These are phyloP conservation scores for Hermodice carunculata DNA, from an alignment of 2,888 invertebrate genomes.

Conservation along the genomic window DNA sequence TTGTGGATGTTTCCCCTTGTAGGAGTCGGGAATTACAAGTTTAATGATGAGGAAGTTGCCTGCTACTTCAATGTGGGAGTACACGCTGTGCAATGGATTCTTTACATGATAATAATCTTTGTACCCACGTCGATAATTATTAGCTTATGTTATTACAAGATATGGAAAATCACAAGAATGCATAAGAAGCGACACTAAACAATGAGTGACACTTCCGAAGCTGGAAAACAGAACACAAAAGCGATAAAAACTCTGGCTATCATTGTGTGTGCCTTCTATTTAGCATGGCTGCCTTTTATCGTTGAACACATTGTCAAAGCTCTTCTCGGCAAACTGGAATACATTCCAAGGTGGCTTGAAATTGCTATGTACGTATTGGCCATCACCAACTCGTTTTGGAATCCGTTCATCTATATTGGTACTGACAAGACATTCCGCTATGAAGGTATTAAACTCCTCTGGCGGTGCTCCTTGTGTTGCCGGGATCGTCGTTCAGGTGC, in stretches of 20 bases:
- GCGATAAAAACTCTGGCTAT: background rate
- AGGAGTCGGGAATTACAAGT: background rate
- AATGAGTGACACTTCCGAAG: background rate
- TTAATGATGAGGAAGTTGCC: background rate
- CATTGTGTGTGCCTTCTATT: background rate
- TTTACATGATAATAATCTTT: background rate
- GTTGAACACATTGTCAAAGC: conserved; percentile 6
- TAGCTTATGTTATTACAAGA: background rate
- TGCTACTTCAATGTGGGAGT: conserved; percentile 5
- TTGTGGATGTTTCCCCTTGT: background rate
- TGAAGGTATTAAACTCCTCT: no score
- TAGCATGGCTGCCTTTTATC: conserved; percentile 2
- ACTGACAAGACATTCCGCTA: background rate
- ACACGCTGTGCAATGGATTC: conserved; percentile 2
- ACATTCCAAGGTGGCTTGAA: conserved; percentile 5
- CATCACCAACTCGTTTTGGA: background rate
- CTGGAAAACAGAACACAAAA: background rate
- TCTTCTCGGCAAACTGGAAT: background rate
- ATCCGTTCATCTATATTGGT: background rate
- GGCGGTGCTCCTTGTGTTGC: no score
- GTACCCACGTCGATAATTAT: background rate
- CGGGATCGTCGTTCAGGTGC: no score
- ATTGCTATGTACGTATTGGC: background rate
- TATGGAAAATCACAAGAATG: background rate
- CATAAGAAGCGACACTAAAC: background rate